Evolutionary conservation across 1,140 invertebrate species (phyloP).

Genomic region (Drosophila subobscura): DNA sequence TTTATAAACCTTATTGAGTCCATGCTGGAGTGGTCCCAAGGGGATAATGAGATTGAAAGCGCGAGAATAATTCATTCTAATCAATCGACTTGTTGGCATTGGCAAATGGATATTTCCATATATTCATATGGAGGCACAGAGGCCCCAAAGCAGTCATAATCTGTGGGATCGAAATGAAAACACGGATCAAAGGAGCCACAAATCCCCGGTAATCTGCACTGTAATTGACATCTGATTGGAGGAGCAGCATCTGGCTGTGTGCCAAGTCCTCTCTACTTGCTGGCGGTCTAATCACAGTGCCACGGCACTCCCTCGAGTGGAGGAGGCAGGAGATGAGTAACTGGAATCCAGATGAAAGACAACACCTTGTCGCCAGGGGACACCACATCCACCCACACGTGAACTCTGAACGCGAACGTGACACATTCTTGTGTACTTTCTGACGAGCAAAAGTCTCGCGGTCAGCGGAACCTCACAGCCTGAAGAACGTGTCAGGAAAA

Average conservation of each 20-base stretch:
- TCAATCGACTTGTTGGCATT: constrained; percentile 55
- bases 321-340: constrained; percentile 29
- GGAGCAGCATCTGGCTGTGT: constrained; percentile 31
- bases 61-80: constrained; percentile 42
- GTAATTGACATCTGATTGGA: constrained; percentile 70
- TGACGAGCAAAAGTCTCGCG: constrained; percentile 30
- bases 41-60: constrained; percentile 39
- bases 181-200: constrained; percentile 18
- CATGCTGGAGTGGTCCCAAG: constrained; percentile 24
- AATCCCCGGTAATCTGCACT: constrained; percentile 36
- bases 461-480: constrained; percentile 30
- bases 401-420: constrained; percentile 18
- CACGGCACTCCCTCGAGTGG: constrained; percentile 8
- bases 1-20: constrained; percentile 8
- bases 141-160: constrained; percentile 32
- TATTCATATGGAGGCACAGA: constrained; percentile 1
- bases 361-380: constrained; percentile 49
- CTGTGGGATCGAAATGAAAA: background rate
- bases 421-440: constrained; percentile 36
- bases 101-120: no score
- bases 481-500: background rate
- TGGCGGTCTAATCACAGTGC: constrained; percentile 49
- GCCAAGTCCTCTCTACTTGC: constrained; percentile 50
- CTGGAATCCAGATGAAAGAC: constrained; percentile 52
- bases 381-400: background rate